These are phyloP conservation scores for Eriosoma lanigerum DNA, from an alignment of 1,140 invertebrate genomes.

Conservation along the genomic window DNA sequence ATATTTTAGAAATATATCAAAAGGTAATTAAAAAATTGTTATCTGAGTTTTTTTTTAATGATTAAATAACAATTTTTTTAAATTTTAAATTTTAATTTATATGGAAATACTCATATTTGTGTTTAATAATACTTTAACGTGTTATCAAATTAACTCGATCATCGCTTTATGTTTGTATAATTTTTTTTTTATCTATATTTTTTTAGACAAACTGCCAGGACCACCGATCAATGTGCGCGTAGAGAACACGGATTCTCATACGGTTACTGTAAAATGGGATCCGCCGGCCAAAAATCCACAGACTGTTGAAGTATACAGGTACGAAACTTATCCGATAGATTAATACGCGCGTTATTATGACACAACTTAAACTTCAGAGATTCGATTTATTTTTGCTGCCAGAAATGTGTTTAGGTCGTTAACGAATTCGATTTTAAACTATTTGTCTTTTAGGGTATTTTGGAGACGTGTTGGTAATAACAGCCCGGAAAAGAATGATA, in stretches of 20 bases:
- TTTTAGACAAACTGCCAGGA: constrained; percentile 67
- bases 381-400: too few relatives aligned
- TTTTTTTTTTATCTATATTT: not conserved
- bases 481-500: constrained; percentile 68
- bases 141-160: too few relatives aligned
- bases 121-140: too few relatives aligned
- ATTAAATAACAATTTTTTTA: too few relatives aligned
- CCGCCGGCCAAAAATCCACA: constrained; percentile 77
- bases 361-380: too few relatives aligned
- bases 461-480: constrained; percentile 61
- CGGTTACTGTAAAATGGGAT: constrained; percentile 72
- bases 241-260: constrained; percentile 63
- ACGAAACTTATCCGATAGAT: constrained; percentile 5
- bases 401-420: too few relatives aligned
- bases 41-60: too few relatives aligned
- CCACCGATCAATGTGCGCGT: constrained; percentile 73
- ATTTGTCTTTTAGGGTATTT: constrained; percentile 61
- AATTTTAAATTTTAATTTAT: too few relatives aligned
- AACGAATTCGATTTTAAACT: not conserved
- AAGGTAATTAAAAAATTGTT: too few relatives aligned
- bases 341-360: not conserved
- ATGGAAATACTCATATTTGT: too few relatives aligned
- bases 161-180: not conserved
- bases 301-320: constrained; percentile 77
- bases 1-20: too few relatives aligned